Percentiles rank a stretch among this genome's conserved stretches.
phyloP scores from a whole-genome alignment of 2,797 vertebrate species.

The Phataginus tetradactyla region DNA sequence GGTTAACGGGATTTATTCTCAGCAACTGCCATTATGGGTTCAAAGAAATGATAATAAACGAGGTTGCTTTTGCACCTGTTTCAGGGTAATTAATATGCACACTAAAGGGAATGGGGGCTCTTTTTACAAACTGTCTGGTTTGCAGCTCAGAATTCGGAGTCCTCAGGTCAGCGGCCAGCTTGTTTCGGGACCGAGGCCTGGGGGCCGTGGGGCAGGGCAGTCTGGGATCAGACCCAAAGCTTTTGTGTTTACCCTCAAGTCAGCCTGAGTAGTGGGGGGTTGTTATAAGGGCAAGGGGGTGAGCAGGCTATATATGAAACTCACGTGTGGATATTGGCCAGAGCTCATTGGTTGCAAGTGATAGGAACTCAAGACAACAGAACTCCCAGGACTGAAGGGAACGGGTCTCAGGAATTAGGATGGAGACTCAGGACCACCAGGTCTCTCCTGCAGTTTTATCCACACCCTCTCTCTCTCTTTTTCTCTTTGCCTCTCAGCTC shows the following conservation, averaged over 20 bases:
- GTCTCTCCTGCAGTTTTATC: no score
- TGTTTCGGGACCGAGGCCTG: neutral
- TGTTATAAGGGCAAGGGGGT: neutral
- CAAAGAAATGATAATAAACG: slow-evolving; percentile 86
- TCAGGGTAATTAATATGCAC: slow-evolving; percentile 84
- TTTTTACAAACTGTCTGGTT: slow-evolving; percentile 35
- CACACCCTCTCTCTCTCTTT: no score
- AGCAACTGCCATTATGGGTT: slow-evolving; percentile 82
- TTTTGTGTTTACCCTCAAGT: neutral
- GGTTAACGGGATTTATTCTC: slow-evolving; percentile 87
- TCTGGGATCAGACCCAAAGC: neutral
- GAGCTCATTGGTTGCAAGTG: neutral
- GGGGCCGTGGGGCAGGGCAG: neutral
- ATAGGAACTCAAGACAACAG: neutral
- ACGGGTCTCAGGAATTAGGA: neutral
- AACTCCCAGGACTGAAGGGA: neutral
- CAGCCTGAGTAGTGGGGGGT: neutral
- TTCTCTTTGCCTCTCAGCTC: neutral
- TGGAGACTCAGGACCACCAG: neutral
- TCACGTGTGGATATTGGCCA: neutral
- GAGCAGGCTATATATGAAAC: neutral
- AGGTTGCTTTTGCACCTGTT: slow-evolving; percentile 85
- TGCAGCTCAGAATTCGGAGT: neutral
- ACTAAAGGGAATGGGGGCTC: slow-evolving; percentile 75
- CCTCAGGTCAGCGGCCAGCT: neutral